Evolutionary conservation across 2,888 invertebrate genomes (phyloP), one percentile per base, ranked within the genome.

Genomic region (Cephus pulcher): DNA sequence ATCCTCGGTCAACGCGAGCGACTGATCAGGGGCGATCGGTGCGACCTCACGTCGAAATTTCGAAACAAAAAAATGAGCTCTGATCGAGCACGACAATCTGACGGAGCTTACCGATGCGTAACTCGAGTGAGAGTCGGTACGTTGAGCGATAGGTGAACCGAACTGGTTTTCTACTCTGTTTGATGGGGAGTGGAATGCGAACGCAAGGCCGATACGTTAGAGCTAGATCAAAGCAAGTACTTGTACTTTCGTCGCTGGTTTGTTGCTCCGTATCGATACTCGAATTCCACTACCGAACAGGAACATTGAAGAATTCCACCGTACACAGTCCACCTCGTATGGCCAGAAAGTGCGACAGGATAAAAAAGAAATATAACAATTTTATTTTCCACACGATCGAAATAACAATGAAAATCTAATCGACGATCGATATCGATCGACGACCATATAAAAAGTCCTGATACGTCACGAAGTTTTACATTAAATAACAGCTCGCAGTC

Each of bases 191-290:
- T 40, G 79, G 79, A 79, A 76, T 79, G 76, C 79, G 74, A 79
- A 69, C 77, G 76, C 79, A 79, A 79, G 79, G 76, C 74, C 79
- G 79, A 9, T 23, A 23, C 56, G 23, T 15, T 23, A 56, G 37
- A 37, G 79, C 79, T 30, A 76, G 15, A 69, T 70, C 74, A 73
- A 79, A 74, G 79, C 79, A 74, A 79, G 74, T 76, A 76, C 73
- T 79, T 74, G 37, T 79, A 79, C 76, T 79, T 79, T 79, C 79
- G 79, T 56, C 1, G 56, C 23, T 23, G 56, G 56, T 56, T 56
- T 23, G 56, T 56, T 56, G 9, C 23, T 56, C 56, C 56, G 56
- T 23, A 56, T 56, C 56, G 23, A 56, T 9, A 56, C 56, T 23
- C 23, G 9, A 23, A 56, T 56, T 23, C 56, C 9, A 56, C 56